A percentile compares a stretch with the other conserved stretches of the same genome.
Evolutionary conservation across 1,140 invertebrate species (phyloP).

Genomic region (Drosophila bipectinata): DNA sequence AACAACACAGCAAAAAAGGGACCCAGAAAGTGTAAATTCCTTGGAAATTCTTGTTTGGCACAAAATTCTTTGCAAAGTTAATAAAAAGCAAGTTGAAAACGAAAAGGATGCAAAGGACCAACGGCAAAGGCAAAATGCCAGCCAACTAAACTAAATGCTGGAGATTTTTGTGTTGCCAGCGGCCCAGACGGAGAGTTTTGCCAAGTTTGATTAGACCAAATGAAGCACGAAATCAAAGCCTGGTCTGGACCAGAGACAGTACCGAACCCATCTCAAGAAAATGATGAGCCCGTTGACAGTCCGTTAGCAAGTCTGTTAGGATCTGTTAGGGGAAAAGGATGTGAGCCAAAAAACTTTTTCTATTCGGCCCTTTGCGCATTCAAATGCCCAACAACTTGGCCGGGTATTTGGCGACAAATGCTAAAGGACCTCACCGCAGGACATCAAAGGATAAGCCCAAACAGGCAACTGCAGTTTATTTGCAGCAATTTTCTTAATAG

Average conservation of each 20-base stretch:
- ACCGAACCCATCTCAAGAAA: constrained; percentile 53
- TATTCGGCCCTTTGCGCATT: constrained; percentile 60
- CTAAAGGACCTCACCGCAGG: constrained; percentile 7
- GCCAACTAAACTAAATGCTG: constrained; percentile 63
- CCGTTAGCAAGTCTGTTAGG: constrained; percentile 49
- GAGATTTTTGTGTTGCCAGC: constrained; percentile 29
- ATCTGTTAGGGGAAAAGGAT: constrained; percentile 46
- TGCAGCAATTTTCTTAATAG: constrained; percentile 74
- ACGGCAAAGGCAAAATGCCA: constrained; percentile 45
- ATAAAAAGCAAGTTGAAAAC: constrained; percentile 52
- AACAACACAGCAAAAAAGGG: constrained; percentile 15
- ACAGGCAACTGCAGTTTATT: constrained; percentile 52
- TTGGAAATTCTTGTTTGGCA: constrained; percentile 64
- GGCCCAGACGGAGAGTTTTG: constrained; percentile 11
- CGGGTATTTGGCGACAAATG: constrained; percentile 16
- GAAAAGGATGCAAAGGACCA: constrained; percentile 4
- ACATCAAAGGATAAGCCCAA: constrained; percentile 46
- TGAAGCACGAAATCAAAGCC: constrained; percentile 79
- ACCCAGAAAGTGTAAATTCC: constrained; percentile 67
- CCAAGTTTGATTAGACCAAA: constrained; percentile 77
- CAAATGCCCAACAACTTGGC: constrained; percentile 52
- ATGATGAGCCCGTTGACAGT: constrained; percentile 69
- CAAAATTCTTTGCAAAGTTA: constrained; percentile 67
- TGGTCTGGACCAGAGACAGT: constrained; percentile 4
- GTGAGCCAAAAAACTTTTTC: constrained; percentile 53